Percentiles rank a stretch among this genome's conserved stretches.
phyloP scores from a whole-genome alignment of 2,888 invertebrate genomes.

The Cheilosia soror region DNA sequence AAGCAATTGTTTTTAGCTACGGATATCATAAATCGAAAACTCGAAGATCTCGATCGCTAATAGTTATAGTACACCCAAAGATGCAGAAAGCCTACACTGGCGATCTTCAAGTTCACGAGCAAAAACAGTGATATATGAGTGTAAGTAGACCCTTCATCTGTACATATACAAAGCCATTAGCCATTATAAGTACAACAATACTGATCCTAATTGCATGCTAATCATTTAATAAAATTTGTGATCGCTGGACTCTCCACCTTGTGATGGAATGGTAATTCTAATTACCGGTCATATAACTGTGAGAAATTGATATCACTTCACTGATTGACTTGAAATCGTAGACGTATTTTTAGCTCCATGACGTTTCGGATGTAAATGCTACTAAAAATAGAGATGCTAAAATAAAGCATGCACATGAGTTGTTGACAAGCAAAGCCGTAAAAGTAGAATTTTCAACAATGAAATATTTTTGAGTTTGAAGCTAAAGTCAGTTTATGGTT shows the following conservation, averaged over 20 bases:
- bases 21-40: too few relatives aligned
- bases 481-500: too few relatives aligned
- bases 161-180: background rate
- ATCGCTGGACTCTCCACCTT: background rate
- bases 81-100: too few relatives aligned
- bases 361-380: background rate
- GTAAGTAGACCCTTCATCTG: too few relatives aligned
- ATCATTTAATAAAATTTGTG: background rate
- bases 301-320: background rate
- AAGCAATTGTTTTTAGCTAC: too few relatives aligned
- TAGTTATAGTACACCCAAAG: too few relatives aligned
- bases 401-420: background rate
- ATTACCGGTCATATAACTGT: background rate
- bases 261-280: conserved; percentile 2
- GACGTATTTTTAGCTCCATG: background rate
- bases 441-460: background rate
- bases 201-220: conserved; percentile 11
- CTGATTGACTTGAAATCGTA: background rate
- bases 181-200: background rate
- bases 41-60: too few relatives aligned
- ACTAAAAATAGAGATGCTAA: conserved; percentile 20
- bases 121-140: background rate
- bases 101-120: too few relatives aligned
- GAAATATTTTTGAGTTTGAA: background rate
- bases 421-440: background rate